Base-by-base conservation (phyloP, 2,888 invertebrate genomes). In the Drosophila gaucha region DNA sequence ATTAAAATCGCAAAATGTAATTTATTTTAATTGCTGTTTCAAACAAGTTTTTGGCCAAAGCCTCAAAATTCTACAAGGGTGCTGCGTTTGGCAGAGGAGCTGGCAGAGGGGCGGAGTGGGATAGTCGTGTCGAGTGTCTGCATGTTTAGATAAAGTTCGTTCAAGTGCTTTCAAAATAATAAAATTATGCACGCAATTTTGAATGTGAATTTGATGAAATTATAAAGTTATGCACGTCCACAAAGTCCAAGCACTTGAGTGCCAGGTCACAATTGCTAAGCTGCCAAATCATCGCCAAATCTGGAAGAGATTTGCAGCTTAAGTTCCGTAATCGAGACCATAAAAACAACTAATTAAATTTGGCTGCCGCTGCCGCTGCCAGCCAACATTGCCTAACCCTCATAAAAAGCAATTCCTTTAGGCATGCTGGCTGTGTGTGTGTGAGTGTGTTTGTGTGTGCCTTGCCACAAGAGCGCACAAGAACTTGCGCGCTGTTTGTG, bases 21-120 rank as follows among this genome's bases (percentile, higher is more conserved):
- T 85, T 83, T 83, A 82, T 83, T 83, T 83, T 83, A 83, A 83
- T 83, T 83, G 85, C 85, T 85, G 82, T 85, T 83, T 68, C 41
- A 69, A 83, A 85, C 76, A 85, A 83, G 78, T 84, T 83, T 78
- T 58, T 76, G 76, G 58, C 74, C 49, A 72, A 71, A 83, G 74
- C 83, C 74, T 77, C 80, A 80, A 74, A 74, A 69, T 54, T 57
- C 50, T 51, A 38, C 51, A 38, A 44, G 47, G 49, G 56, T 30
- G 30, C 22, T 10, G 38, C 20, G 28, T 28, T 6, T 28, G 41
- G 64, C 1, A 30, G 1, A 38, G 14, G 9, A 31, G 22, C 9
- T 33, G 26, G 28, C 35, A 12, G 20, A 8, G 8, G 9, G 18
- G 2, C 20, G 33, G 6, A 6, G 1, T 10, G 14, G 26, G 3